Evolutionary conservation across 2,888 invertebrate genomes (phyloP).

Genomic region (Tuberolachnus salignus): DNA sequence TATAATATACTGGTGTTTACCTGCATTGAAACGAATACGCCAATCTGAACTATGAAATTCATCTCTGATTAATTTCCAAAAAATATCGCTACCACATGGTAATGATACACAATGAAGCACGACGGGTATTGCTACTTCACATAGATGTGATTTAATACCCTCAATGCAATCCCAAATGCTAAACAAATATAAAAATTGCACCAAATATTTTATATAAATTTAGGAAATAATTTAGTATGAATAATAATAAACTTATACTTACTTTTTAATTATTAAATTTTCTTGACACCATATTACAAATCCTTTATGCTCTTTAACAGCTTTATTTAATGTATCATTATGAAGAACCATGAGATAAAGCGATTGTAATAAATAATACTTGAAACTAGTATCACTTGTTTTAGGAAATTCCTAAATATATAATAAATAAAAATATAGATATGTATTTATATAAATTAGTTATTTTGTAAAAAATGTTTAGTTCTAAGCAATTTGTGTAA

Average conservation of each 20-base stretch:
- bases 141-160: conserved; percentile 91
- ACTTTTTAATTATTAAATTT: conserved; percentile 92
- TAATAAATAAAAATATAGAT: conserved; percentile 45
- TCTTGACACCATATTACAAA: conserved; percentile 97
- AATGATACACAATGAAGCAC: conserved; percentile 93
- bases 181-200: conserved; percentile 58
- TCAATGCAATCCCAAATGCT: conserved; percentile 93
- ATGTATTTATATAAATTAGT: too few species aligned
- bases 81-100: conserved; percentile 91
- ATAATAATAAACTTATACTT: conserved; percentile 60
- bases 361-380: conserved; percentile 90
- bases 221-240: neutral
- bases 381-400: conserved; percentile 86
- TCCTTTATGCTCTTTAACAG: conserved; percentile 86
- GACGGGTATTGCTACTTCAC: conserved; percentile 89
- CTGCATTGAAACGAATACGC: conserved; percentile 87
- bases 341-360: conserved; percentile 89
- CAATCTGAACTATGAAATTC: conserved; percentile 91
- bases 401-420: conserved; percentile 74
- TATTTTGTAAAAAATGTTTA: too few species aligned
- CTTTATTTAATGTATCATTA: conserved; percentile 87
- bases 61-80: conserved; percentile 93
- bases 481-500: too few species aligned
- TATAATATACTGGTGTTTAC: too few species aligned
- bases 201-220: too few species aligned